Base-by-base conservation (phyloP, 2,797 vertebrate species). In the Clarias platycephalus region DNA sequence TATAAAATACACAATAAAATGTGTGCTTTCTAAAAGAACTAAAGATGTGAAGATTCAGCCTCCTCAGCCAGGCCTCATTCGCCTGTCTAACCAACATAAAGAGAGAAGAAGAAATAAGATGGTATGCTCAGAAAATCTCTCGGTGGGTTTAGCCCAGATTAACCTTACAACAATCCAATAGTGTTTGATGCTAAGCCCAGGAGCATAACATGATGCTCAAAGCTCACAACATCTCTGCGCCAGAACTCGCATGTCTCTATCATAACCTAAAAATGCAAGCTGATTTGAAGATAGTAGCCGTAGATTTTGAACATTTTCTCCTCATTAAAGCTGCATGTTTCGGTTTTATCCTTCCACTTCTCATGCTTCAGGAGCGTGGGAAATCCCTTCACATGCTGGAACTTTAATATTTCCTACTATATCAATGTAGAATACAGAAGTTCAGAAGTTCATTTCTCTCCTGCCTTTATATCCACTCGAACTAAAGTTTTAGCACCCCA, bases 71-170 rank as follows among this genome's bases (percentile, higher is more conserved):
- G 53, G 20, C 55, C 31, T 37, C 13, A 2, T 10, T n/a, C 13
- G 0, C 20, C 62, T 6, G 16, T 40, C 40, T 57, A 64, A 13
- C 37, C 20, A 78, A 44, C 10, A 13, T 18, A 13, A 84, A 80
- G 58, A 74, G 37, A 80, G 58, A 70, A 13, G 22, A 53, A 9
- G 20, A 12, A 64, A 31, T 31, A 75, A 31, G 22, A 31, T 37
- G 31, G 16, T 26, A 58, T 3, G 49, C 70, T 70, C 53, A 15
- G 71, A 81, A 55, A 76, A 40, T 24, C 71, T 60, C 71, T 82
- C 63, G 2, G 63, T 75, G 53, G 79, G 68, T 68, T 81, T 82
- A 68, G 6, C 63, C n/a, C 72, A 82, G 84, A 76, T 85, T 81
- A 81, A 76, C 71, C 79, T 84, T 68, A 58, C 62, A 85, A 76